phyloP scores from a whole-genome alignment of 2,797 vertebrate species.

The Pristis pectinata region DNA sequence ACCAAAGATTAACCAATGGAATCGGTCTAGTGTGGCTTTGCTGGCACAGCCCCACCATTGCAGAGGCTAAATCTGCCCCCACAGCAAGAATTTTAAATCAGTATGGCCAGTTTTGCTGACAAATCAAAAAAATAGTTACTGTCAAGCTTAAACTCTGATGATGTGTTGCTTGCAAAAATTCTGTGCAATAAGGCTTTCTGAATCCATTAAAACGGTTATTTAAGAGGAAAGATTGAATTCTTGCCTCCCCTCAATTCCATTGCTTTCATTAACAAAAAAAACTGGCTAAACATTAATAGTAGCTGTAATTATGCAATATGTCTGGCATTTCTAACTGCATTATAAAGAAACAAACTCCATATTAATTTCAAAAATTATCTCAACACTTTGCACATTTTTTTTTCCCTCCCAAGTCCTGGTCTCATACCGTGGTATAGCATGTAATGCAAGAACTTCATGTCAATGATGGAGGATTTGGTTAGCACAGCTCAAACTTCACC shows the following conservation, averaged over 20 bases:
- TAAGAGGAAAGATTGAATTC: background rate
- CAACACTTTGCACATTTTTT: background rate
- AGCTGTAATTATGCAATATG: background rate
- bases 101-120: background rate
- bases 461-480: background rate
- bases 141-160: background rate
- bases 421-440: slow-evolving; percentile 1
- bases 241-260: background rate
- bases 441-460: slow-evolving; percentile 42
- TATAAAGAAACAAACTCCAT: background rate
- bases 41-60: background rate
- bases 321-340: background rate
- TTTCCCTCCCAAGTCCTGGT: background rate
- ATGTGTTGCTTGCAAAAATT: background rate
- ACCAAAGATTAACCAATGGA: background rate
- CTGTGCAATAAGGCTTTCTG: background rate
- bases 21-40: background rate
- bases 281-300: background rate
- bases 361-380: slow-evolving; percentile 12
- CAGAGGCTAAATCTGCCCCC: background rate
- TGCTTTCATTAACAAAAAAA: background rate
- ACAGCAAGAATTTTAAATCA: background rate
- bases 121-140: background rate
- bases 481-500: background rate
- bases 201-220: slow-evolving; percentile 22